Evolutionary conservation across 1,140 invertebrate genomes (phyloP).

Genomic region (Dysdera silvatica): DNA sequence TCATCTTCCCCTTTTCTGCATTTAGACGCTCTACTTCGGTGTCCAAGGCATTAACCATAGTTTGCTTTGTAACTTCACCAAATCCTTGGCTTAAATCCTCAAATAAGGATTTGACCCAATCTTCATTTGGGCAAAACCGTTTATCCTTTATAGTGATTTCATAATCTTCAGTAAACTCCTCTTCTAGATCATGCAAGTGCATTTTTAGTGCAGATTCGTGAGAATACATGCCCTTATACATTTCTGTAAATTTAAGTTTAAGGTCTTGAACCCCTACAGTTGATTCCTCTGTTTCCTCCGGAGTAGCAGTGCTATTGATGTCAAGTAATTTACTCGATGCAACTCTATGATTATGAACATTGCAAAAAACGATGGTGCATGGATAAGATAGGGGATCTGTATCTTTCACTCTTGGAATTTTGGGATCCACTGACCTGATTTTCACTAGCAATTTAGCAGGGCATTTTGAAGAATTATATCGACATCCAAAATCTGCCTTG

Average conservation of each 20-base stretch:
- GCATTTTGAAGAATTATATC: too few species aligned
- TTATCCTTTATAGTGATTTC: constrained; percentile 14
- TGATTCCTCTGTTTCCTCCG: constrained; percentile 5
- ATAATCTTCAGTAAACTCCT: constrained; percentile 26
- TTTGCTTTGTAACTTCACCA: constrained; percentile 20
- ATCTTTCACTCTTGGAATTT: background rate
- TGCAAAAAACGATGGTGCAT: constrained; percentile 19
- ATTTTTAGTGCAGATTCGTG: constrained; percentile 6
- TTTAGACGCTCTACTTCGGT: constrained; percentile 23
- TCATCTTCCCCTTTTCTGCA: constrained; percentile 20
- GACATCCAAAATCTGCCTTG: constrained; percentile 11
- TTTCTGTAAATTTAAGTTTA: constrained; percentile 19
- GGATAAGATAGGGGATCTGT: constrained; percentile 3
- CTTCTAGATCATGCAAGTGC: constrained; percentile 15
- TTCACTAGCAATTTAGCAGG: constrained; percentile 14
- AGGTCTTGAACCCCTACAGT: constrained; percentile 15
- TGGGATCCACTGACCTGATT: constrained; percentile 19
- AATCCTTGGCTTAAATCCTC: constrained; percentile 8
- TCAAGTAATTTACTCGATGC: constrained; percentile 6
- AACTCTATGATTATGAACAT: constrained; percentile 19
- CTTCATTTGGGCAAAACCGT: constrained; percentile 10
- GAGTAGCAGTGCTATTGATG: background rate
- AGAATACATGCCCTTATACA: constrained; percentile 20
- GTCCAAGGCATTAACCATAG: constrained; percentile 14
- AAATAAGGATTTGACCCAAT: constrained; percentile 12